phyloP scores from a whole-genome alignment of 2,888 invertebrate species.

The Lasioglossum leucozonium region DNA sequence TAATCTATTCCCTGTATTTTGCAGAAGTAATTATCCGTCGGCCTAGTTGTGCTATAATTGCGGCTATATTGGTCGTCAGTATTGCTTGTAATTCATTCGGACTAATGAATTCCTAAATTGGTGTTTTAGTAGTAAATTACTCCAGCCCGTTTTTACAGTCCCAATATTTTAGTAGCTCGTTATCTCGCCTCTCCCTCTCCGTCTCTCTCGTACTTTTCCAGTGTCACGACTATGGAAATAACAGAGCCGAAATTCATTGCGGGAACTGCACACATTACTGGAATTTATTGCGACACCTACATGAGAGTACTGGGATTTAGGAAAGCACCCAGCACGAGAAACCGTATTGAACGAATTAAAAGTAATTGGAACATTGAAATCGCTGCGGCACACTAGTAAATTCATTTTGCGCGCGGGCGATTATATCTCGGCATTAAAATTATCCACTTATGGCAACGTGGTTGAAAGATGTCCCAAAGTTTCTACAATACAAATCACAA shows the following conservation, averaged over 20 bases:
- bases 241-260: conserved; percentile 48
- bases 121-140: not conserved
- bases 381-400: not conserved
- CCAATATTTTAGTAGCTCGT: conserved; percentile 37
- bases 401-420: not conserved
- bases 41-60: not conserved
- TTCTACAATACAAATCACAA: too few relatives aligned
- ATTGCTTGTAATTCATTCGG: not conserved
- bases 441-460: not conserved
- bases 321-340: not conserved
- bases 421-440: not conserved
- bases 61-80: not conserved
- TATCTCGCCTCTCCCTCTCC: conserved; percentile 24
- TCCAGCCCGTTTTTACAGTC: not conserved
- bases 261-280: conserved; percentile 40
- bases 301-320: conserved; percentile 21
- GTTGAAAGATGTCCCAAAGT: not conserved
- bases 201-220: conserved; percentile 29
- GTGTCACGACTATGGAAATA: conserved; percentile 37
- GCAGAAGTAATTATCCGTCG: not conserved
- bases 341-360: conserved; percentile 29
- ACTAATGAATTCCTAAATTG: conserved; percentile 1
- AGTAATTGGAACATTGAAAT: conserved; percentile 13
- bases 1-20: not conserved
- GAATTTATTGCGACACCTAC: conserved; percentile 46